Percentiles rank a stretch among this genome's conserved stretches.
phyloP scores from a whole-genome alignment of 2,797 vertebrate genomes.

The Crax fasciolata region DNA sequence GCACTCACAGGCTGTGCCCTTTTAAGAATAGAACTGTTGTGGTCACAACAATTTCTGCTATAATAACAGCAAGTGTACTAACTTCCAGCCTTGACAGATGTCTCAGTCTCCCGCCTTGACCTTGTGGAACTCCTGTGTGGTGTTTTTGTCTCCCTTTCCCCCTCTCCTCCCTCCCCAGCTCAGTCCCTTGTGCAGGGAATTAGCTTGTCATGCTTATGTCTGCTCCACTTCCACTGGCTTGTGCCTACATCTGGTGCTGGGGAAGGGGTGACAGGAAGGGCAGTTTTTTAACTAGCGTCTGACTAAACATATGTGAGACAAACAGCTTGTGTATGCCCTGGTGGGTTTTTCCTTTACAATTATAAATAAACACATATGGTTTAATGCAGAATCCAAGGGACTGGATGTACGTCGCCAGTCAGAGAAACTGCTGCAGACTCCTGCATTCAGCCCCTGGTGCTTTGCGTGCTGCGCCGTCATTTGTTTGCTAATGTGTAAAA shows the following conservation, averaged over 20 bases:
- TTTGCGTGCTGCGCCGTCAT: not conserved
- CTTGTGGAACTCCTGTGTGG: conserved; percentile 20
- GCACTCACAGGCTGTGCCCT: conserved; percentile 40
- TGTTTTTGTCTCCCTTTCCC: conserved; percentile 42
- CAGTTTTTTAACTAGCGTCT: conserved; percentile 56
- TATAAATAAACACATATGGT: conserved; percentile 51
- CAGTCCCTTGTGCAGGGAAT: conserved; percentile 48
- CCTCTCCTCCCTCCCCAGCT: not conserved
- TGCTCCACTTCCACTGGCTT: conserved; percentile 63
- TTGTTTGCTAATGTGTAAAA: conserved; percentile 17
- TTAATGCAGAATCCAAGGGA: conserved; percentile 17
- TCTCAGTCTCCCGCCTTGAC: conserved; percentile 66
- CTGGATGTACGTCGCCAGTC: not conserved
- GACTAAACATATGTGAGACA: conserved; percentile 23
- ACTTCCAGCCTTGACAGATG: conserved; percentile 67
- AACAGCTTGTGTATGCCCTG: conserved; percentile 43
- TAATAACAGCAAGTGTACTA: conserved; percentile 51
- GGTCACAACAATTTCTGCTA: conserved; percentile 49
- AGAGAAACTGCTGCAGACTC: conserved; percentile 1
- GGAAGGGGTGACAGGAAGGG: conserved; percentile 71
- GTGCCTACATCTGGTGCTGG: conserved; percentile 50
- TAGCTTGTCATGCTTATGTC: conserved; percentile 69
- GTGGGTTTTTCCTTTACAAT: not conserved
- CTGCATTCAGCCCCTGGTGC: not conserved
- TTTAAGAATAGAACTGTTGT: conserved; percentile 64